A percentile compares a stretch with the other conserved stretches of the same genome.
Conservation (phyloP, 1,140 invertebrate species). For the Zaprionus taronus region DNA sequence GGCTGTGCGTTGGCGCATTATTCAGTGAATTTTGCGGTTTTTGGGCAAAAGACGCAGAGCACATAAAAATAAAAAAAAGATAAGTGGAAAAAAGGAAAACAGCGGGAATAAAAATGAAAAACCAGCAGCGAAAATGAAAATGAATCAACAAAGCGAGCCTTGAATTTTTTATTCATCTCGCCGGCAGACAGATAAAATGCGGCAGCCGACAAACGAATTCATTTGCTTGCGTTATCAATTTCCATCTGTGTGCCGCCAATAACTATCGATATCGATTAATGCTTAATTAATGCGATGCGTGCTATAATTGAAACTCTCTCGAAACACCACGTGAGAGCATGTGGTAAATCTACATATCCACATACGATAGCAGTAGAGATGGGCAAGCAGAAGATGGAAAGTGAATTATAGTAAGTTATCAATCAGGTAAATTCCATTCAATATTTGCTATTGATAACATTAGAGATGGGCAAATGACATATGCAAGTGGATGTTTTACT, state of each 20-base stretch:
- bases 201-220: conserved; percentile 4
- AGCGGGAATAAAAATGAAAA: neutral
- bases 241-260: neutral
- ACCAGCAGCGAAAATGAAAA: conserved; percentile 11
- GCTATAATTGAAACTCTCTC: neutral
- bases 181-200: neutral
- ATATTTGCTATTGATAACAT: neutral
- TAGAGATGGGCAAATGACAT: neutral
- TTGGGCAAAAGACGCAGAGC: conserved; percentile 57
- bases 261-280: conserved; percentile 1
- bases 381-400: too few species aligned
- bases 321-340: neutral
- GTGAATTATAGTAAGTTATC: too few species aligned
- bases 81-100: conserved; percentile 31
- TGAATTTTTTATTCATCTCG: conserved; percentile 58
- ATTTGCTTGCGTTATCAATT: conserved; percentile 31
- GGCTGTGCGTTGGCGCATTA: conserved; percentile 62
- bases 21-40: conserved; percentile 78
- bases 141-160: conserved; percentile 20
- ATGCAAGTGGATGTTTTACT: too few species aligned
- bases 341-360: neutral
- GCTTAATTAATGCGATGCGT: neutral
- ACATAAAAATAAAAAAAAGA: conserved; percentile 45
- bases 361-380: too few species aligned
- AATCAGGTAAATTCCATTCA: too few species aligned